Evolutionary conservation across 1,140 invertebrate genomes (phyloP), one percentile per base, ranked within the genome.

Genomic region (Drosophila auraria): DNA sequence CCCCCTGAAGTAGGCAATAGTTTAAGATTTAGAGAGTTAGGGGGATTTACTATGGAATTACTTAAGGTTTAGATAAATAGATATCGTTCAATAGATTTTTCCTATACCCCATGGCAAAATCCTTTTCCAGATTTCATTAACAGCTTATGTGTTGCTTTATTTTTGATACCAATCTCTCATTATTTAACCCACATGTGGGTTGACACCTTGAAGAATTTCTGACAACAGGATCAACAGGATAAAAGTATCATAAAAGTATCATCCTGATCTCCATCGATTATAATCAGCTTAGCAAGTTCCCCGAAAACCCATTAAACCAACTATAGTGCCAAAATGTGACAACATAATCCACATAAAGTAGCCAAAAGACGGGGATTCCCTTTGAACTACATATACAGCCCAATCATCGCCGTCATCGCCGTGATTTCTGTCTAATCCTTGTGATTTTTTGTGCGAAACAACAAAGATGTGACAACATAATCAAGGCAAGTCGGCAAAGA

Each of bases 401-500:
- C 53, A 38, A 63, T 64, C 65, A 63, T 25, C 44, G 40, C 56
- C 61, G 53, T 70, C 58, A 36, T n/a, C 44, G 58, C 30, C 83
- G 83, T 82, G 83, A 87, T 87, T 57, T 77, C 79, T 53, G 40
- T 47, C 80, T 87, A 87, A 87, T 87, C 83, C n/a, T 47, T 44
- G 60, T 73, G 83, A 87, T 57, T 63, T 45, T 87, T 83, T 83
- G 66, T 27, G 36, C 51, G 8, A n/a, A 60, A 30, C 17, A 60
- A 74, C 73, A 66, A 54, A 60, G 65, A 77, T 59, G 74, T 87
- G 83, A 87, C 83, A 87, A 87, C 83, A 87, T 87, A 80, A 87
- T 87, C 76, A 36, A 66, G 60, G 50, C 58, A 54, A 36, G 36
- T 44, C 82, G 64, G 80, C 79, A 74, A 72, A 86, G 82, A 86